phyloP scores from a whole-genome alignment of 2,888 invertebrate genomes.

The Ophion costatus region DNA sequence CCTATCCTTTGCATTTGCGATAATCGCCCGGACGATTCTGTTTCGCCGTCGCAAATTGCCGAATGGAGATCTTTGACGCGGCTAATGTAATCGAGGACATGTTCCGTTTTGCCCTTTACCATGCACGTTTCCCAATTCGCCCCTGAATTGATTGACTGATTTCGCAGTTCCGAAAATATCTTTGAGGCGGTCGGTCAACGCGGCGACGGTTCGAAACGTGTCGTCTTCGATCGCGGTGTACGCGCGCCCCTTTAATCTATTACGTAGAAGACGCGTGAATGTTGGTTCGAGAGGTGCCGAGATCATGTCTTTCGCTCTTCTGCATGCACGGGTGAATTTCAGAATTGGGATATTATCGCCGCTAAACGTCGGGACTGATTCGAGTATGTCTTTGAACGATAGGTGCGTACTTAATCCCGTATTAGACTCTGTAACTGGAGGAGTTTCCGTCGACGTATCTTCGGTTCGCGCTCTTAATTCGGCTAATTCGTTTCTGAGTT shows the following conservation, averaged over 20 bases:
- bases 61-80: slow-evolving; percentile 40
- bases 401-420: neutral
- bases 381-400: slow-evolving; percentile 35
- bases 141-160: no score
- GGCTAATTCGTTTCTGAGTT: no score
- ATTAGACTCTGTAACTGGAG: no score
- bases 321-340: slow-evolving; percentile 43
- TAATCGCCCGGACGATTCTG: neutral
- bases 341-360: slow-evolving; percentile 25
- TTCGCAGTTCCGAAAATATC: no score
- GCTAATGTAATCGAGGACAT: slow-evolving; percentile 39
- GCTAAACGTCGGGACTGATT: slow-evolving; percentile 15
- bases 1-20: no score
- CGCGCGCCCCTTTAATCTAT: slow-evolving; percentile 13
- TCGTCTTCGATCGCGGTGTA: no score
- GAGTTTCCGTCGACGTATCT: no score
- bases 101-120: neutral
- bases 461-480: no score
- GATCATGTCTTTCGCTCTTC: no score
- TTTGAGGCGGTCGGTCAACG: no score
- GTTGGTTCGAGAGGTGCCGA: slow-evolving; percentile 3
- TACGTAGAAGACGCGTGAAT: slow-evolving; percentile 2
- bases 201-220: no score
- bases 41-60: neutral
- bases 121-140: no score